Percentiles rank a stretch among this genome's conserved stretches.
phyloP scores from a whole-genome alignment of 2,888 invertebrate genomes.

The Operophtera brumata region DNA sequence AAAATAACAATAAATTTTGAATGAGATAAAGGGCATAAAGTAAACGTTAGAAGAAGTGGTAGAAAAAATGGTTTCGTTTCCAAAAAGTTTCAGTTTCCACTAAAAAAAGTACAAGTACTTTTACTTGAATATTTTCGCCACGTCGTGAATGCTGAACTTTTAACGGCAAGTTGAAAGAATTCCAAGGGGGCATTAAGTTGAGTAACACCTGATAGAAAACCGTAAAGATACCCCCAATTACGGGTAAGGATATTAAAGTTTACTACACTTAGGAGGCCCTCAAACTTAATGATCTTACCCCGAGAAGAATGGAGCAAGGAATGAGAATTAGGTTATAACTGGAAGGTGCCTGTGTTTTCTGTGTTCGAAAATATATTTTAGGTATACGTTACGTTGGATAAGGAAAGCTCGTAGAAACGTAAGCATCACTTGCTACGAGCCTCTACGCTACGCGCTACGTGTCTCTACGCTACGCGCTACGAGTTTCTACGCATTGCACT shows the following conservation, averaged over 20 bases:
- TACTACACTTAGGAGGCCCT: constrained; percentile 48
- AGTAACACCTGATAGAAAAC: constrained; percentile 48
- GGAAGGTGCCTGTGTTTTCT: constrained; percentile 10
- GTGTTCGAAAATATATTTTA: neutral
- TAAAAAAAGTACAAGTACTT: no score
- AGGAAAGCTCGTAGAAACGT: no score
- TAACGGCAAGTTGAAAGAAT: constrained; percentile 30
- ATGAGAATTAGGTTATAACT: constrained; percentile 9
- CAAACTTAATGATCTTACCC: constrained; percentile 51
- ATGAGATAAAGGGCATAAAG: no score
- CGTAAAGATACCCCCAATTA: constrained; percentile 51
- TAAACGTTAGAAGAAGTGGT: no score
- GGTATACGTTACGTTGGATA: no score
- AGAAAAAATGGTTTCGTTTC: no score
- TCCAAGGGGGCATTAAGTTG: constrained; percentile 37
- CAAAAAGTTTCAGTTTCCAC: no score
- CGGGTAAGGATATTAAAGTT: constrained; percentile 54
- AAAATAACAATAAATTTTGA: no score
- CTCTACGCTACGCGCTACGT: neutral
- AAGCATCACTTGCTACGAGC: neutral
- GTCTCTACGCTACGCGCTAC: no score
- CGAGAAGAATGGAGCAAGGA: constrained; percentile 39
- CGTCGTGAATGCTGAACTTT: constrained; percentile 23
- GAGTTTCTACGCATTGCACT: no score
- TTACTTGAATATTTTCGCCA: constrained; percentile 11